phyloP scores from a whole-genome alignment of 2,113 vertebrate genomes.

The Anolis carolinensis region DNA sequence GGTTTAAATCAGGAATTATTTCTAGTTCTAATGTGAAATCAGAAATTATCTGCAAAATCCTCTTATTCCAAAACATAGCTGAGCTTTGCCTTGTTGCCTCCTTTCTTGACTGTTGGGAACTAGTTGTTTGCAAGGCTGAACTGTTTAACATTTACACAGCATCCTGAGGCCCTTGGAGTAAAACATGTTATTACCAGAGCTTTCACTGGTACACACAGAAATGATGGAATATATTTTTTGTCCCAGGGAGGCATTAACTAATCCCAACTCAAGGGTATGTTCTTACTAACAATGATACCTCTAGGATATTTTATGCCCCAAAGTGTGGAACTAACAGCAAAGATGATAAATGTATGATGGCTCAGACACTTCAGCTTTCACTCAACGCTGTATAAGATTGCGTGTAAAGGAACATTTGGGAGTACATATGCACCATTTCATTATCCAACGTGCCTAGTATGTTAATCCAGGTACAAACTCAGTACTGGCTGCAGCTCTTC shows the following conservation, averaged over 20 bases:
- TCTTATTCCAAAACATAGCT: neutral
- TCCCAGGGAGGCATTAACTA: neutral
- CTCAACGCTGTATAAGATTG: neutral
- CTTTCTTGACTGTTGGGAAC: neutral
- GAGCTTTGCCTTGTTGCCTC: neutral
- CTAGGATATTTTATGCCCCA: neutral
- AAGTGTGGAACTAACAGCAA: neutral
- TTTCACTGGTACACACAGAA: neutral
- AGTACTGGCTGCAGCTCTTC: neutral
- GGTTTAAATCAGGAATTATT: neutral
- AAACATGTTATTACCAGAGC: neutral
- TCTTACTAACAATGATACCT: neutral
- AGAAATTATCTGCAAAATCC: neutral
- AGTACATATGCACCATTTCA: neutral
- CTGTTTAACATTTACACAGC: conserved; percentile 1
- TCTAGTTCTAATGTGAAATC: neutral
- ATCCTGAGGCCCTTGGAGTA: neutral
- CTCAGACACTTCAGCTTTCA: neutral
- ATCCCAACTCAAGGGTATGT: neutral
- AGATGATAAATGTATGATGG: neutral
- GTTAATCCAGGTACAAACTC: neutral
- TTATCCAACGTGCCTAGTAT: neutral
- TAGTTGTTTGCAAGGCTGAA: neutral
- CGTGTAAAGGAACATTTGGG: neutral
- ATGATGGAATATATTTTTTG: neutral